Percentiles rank a stretch among this genome's conserved stretches.
Evolutionary conservation across 2,113 vertebrate species (phyloP).

Genomic region (Pycnonotus jocosus): DNA sequence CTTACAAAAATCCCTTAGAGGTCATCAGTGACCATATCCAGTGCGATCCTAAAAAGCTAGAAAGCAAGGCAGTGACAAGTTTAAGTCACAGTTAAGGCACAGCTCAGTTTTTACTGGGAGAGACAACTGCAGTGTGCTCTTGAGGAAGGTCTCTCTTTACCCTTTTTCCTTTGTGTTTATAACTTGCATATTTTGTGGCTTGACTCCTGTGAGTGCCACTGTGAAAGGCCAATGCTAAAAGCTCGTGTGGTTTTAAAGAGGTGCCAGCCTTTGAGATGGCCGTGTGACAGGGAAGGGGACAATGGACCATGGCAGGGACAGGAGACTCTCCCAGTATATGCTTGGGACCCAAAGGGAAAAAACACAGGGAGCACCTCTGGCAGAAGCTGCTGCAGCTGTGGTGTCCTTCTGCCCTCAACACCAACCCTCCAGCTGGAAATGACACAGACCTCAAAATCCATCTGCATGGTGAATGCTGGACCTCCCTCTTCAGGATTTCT

Average conservation of each 20-base stretch:
- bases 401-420: background rate
- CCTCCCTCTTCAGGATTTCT: background rate
- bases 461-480: fast-evolving
- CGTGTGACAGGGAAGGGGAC: background rate
- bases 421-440: background rate
- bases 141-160: background rate
- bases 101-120: background rate
- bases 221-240: background rate
- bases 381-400: background rate
- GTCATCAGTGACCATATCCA: background rate
- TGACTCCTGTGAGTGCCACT: background rate
- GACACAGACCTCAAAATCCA: background rate
- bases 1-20: background rate
- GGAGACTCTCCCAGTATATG: background rate
- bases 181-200: background rate
- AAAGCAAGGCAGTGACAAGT: background rate
- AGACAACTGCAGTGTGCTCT: background rate
- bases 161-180: background rate
- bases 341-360: background rate
- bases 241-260: background rate
- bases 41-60: background rate
- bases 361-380: background rate
- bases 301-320: background rate
- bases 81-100: background rate
- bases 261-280: background rate